A percentile compares a stretch with the other conserved stretches of the same genome.
Conservation (phyloP, 2,888 invertebrate genomes). For the Caenorhabditis angaria region DNA sequence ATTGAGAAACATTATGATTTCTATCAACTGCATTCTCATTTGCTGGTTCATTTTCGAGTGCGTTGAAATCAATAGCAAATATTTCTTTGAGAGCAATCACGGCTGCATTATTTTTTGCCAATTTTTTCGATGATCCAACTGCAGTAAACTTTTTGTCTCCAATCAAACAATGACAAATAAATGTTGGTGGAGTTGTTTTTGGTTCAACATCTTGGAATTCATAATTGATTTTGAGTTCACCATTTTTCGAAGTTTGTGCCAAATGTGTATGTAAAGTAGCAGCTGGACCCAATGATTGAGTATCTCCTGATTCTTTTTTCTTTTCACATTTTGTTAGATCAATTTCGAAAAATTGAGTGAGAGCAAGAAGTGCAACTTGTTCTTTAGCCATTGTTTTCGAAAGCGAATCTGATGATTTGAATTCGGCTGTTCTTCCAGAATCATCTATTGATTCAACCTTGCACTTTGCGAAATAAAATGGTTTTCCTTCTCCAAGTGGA, state of each 20-base stretch:
- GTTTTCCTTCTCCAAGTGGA: conserved; percentile 21
- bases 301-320: background rate
- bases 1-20: conserved; percentile 8
- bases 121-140: conserved; percentile 46
- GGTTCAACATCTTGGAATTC: conserved; percentile 32
- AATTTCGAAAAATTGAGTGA: conserved; percentile 33
- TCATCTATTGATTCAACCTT: conserved; percentile 17
- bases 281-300: conserved; percentile 20
- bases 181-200: background rate
- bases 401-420: conserved; percentile 9
- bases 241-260: conserved; percentile 19
- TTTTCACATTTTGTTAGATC: conserved; percentile 13
- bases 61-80: conserved; percentile 35
- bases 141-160: conserved; percentile 38
- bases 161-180: conserved; percentile 24
- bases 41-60: conserved; percentile 18
- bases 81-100: conserved; percentile 42
- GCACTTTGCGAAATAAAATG: conserved; percentile 19
- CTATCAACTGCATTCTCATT: background rate
- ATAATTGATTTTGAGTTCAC: conserved; percentile 13
- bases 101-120: conserved; percentile 53
- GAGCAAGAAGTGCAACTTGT: conserved; percentile 31
- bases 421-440: conserved; percentile 7
- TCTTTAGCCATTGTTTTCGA: conserved; percentile 45
- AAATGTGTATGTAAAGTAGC: conserved; percentile 26